These are phyloP conservation scores for Xiphophorus hellerii DNA, from an alignment of 2,113 vertebrate species.

Conservation along the genomic window DNA sequence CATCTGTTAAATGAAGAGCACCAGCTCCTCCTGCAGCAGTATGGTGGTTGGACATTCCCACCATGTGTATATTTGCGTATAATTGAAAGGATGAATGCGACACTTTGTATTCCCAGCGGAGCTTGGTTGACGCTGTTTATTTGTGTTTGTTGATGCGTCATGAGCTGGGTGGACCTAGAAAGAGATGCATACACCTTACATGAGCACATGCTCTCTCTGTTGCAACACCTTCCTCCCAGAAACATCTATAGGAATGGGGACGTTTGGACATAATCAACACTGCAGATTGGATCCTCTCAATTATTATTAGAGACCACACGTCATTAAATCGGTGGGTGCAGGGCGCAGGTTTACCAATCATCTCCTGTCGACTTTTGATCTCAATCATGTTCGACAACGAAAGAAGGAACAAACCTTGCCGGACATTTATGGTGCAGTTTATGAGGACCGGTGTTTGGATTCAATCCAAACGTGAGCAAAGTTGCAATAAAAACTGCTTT, in stretches of 20 bases:
- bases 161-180: not conserved
- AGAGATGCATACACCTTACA: not conserved
- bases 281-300: not conserved
- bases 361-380: conserved; percentile 18
- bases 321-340: not conserved
- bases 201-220: not conserved
- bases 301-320: conserved; percentile 7
- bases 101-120: not conserved
- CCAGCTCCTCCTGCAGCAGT: too few species aligned
- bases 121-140: not conserved
- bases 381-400: conserved; percentile 1
- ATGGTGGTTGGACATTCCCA: too few species aligned
- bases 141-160: not conserved
- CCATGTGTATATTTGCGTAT: too few species aligned
- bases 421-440: not conserved
- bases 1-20: too few species aligned
- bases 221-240: not conserved
- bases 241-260: not conserved
- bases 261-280: not conserved
- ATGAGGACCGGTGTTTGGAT: not conserved
- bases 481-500: not conserved
- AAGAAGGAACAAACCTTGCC: conserved; percentile 19
- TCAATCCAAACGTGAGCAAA: not conserved
- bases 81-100: too few species aligned
- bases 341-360: conserved; percentile 1